Evolutionary conservation across 2,113 vertebrate species (phyloP).

Genomic region (Nibea albiflora): DNA sequence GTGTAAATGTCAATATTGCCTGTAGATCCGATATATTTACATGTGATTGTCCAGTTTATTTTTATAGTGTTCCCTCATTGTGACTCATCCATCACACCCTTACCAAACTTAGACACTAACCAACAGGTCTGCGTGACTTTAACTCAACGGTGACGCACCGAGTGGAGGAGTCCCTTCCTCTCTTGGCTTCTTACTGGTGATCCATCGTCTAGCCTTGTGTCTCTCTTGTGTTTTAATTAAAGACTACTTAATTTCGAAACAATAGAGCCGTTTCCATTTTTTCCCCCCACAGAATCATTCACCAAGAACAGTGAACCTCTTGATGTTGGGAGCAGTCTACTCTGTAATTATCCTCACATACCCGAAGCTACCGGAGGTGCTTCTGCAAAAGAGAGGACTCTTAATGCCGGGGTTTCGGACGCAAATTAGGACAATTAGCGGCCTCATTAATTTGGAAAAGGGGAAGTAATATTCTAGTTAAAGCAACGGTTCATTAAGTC

Average conservation of each 20-base stretch:
- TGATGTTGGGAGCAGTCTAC: constrained; percentile 66
- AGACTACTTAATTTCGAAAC: constrained; percentile 62
- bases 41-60: no score
- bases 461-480: constrained; percentile 79
- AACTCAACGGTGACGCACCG: background rate
- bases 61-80: no score
- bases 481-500: constrained; percentile 78
- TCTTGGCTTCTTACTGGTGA: background rate
- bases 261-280: constrained; percentile 71
- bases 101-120: background rate
- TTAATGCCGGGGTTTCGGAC: constrained; percentile 72
- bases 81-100: background rate
- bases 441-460: constrained; percentile 81
- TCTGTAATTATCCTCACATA: constrained; percentile 82
- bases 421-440: constrained; percentile 82
- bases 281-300: constrained; percentile 50
- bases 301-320: constrained; percentile 72
- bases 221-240: constrained; percentile 73
- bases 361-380: constrained; percentile 77
- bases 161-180: background rate
- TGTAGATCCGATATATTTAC: no score
- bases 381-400: constrained; percentile 59
- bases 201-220: background rate
- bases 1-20: no score
- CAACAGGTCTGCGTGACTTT: background rate